phyloP scores from a whole-genome alignment of 2,797 vertebrate genomes.

The Aselliscus stoliczkanus region DNA sequence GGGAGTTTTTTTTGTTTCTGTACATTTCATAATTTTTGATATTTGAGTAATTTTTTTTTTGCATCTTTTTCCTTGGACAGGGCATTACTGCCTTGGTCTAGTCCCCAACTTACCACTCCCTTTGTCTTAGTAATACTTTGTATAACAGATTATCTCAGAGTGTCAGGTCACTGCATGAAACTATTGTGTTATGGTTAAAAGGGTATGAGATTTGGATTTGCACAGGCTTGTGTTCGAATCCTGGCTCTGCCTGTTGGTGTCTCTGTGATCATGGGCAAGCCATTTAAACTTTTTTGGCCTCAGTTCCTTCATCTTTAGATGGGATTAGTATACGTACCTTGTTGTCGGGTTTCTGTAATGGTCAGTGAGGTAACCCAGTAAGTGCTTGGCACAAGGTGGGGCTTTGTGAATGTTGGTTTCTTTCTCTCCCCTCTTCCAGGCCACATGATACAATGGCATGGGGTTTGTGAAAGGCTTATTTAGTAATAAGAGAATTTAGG shows the following conservation, averaged over 20 bases:
- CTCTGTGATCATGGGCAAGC: neutral
- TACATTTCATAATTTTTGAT: neutral
- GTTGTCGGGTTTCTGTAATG: neutral
- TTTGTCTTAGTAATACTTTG: constrained; percentile 19
- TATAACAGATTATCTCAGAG: neutral
- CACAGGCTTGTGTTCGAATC: neutral
- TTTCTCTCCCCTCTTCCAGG: neutral
- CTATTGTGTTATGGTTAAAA: neutral
- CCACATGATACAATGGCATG: neutral
- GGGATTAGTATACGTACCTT: neutral
- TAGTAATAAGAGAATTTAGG: constrained; percentile 15
- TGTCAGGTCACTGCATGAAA: neutral
- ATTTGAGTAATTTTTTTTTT: neutral
- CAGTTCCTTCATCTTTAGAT: neutral
- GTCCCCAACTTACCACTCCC: neutral
- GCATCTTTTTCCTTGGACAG: neutral
- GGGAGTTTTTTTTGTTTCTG: neutral
- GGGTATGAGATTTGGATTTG: neutral
- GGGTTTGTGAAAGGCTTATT: neutral
- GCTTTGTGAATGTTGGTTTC: neutral
- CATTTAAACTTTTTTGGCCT: neutral
- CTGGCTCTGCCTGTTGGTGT: neutral
- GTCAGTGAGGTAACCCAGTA: neutral
- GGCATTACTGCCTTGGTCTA: neutral
- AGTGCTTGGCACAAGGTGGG: neutral